Evolutionary conservation across 2,113 vertebrate species (phyloP).

Genomic region (Hepsetus odoe): DNA sequence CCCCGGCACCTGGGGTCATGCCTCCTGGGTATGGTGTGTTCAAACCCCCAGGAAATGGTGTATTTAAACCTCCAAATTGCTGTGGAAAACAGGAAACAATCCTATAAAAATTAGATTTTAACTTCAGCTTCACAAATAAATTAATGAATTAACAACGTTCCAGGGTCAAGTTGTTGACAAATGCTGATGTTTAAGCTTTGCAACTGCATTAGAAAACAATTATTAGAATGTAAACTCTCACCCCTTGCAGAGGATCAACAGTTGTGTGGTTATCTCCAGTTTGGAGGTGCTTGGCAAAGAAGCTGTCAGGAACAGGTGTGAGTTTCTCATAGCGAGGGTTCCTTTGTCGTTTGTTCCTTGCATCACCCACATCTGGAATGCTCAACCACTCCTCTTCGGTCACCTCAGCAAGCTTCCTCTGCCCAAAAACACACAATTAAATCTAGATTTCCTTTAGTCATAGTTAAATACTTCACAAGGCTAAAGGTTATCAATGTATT

Average conservation of each 20-base stretch:
- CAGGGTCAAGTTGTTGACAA: too few relatives aligned
- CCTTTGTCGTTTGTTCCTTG: conserved; percentile 95
- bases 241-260: conserved; percentile 92
- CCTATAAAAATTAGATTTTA: conserved; percentile 48
- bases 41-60: conserved; percentile 86
- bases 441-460: neutral
- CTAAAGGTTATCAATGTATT: neutral
- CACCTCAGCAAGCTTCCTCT: conserved; percentile 94
- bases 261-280: conserved; percentile 89
- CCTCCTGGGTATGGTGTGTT: conserved; percentile 94
- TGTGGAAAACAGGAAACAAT: conserved; percentile 47
- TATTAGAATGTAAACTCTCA: conserved; percentile 64
- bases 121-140: neutral
- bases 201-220: too few relatives aligned
- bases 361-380: conserved; percentile 96
- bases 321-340: conserved; percentile 96
- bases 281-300: conserved; percentile 96
- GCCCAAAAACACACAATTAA: conserved; percentile 6
- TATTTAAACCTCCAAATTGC: conserved; percentile 87
- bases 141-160: too few relatives aligned
- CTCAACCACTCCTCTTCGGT: conserved; percentile 98
- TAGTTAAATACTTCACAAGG: neutral
- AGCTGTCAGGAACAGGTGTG: conserved; percentile 96
- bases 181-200: too few relatives aligned
- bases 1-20: conserved; percentile 95